Evolutionary conservation across 1,140 invertebrate genomes (phyloP).

Genomic region (Drosophila nigromelanica): DNA sequence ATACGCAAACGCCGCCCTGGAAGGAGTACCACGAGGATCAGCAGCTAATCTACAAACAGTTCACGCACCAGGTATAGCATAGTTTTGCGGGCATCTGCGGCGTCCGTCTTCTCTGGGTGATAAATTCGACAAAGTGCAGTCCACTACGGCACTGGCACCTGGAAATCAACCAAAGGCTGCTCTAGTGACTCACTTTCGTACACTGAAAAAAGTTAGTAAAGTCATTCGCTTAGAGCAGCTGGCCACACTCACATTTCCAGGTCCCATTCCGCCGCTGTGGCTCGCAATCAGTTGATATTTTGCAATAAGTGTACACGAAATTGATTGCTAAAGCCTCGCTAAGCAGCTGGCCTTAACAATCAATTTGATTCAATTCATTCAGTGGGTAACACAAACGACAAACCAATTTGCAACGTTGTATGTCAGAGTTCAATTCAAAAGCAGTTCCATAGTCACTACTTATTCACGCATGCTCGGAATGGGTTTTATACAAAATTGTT

Average conservation of each 20-base stretch:
- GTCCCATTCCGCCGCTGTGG: conserved; percentile 19
- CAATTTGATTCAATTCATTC: conserved; percentile 36
- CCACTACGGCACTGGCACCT: conserved; percentile 22
- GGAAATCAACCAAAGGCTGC: conserved; percentile 3
- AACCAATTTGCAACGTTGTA: conserved; percentile 13
- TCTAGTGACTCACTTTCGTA: conserved; percentile 24
- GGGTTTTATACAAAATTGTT: no score
- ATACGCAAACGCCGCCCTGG: conserved; percentile 82
- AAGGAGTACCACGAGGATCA: conserved; percentile 76
- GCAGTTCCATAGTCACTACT: neutral
- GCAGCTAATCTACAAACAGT: conserved; percentile 51
- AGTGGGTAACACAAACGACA: conserved; percentile 24
- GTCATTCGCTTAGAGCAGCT: conserved; percentile 13
- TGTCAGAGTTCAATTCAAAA: conserved; percentile 4
- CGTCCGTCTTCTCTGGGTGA: conserved; percentile 59
- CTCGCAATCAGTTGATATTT: conserved; percentile 44
- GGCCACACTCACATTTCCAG: neutral
- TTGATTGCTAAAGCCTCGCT: conserved; percentile 25
- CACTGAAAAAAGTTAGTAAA: neutral
- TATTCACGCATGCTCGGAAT: no score
- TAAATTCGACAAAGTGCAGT: conserved; percentile 46
- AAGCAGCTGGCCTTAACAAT: conserved; percentile 20
- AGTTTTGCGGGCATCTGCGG: conserved; percentile 55
- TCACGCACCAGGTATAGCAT: conserved; percentile 69
- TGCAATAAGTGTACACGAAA: conserved; percentile 38